Percentiles rank a stretch among this genome's conserved stretches.
Conservation (phyloP, 2,888 invertebrate genomes). For the Elegia similella region DNA sequence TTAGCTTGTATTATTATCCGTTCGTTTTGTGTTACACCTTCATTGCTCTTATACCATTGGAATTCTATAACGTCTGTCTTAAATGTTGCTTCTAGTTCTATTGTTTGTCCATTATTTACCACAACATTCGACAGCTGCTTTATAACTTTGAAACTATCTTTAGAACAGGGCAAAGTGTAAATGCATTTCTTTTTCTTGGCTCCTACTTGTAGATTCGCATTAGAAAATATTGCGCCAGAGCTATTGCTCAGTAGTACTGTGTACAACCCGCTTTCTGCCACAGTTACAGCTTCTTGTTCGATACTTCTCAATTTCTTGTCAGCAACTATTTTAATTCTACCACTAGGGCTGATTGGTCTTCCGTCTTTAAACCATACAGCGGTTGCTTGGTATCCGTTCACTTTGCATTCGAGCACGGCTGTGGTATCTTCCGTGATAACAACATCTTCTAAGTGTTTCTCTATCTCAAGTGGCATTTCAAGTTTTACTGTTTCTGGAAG, state of each 20-base stretch:
- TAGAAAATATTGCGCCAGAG: constrained; percentile 24
- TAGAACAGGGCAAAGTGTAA: constrained; percentile 12
- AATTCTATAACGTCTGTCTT: constrained; percentile 19
- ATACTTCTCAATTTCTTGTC: constrained; percentile 29
- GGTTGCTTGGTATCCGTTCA: constrained; percentile 22
- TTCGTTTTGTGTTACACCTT: constrained; percentile 23
- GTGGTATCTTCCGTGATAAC: constrained; percentile 29
- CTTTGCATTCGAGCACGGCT: constrained; percentile 34
- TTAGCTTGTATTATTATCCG: constrained; percentile 27
- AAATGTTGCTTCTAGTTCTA: constrained; percentile 32
- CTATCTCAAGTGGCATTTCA: constrained; percentile 26
- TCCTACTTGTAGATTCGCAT: constrained; percentile 33
- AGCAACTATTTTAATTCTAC: constrained; percentile 27
- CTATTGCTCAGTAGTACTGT: constrained; percentile 27
- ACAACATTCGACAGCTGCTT: constrained; percentile 30
- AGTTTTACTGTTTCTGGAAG: constrained; percentile 23
- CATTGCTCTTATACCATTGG: constrained; percentile 39
- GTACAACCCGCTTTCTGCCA: constrained; percentile 37
- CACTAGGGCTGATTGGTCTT: constrained; percentile 20
- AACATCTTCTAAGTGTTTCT: constrained; percentile 32
- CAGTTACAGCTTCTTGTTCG: constrained; percentile 29
- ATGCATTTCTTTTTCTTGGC: constrained; percentile 15
- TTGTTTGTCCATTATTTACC: constrained; percentile 27
- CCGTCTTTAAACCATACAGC: constrained; percentile 40
- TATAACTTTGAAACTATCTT: constrained; percentile 18